Evolutionary conservation across 92 coral and sea anemone species (phyloP).

Genomic region (Epizoanthus stellaris): DNA sequence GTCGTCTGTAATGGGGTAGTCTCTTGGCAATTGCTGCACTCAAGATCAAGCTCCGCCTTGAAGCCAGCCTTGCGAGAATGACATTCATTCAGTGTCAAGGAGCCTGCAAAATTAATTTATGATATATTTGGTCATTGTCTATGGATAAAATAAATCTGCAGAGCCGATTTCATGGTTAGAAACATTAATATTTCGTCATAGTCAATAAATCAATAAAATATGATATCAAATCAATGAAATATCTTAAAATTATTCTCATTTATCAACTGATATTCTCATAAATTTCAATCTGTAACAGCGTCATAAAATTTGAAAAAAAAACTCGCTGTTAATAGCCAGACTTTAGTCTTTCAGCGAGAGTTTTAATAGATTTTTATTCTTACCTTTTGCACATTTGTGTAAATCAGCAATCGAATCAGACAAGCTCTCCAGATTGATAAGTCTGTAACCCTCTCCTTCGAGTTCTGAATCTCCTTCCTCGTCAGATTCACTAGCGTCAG

Average conservation of each 20-base stretch:
- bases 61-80: conserved; percentile 10
- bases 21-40: not conserved
- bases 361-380: not conserved
- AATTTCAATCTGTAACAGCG: conserved; percentile 10
- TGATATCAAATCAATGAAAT: conserved; percentile 19
- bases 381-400: too few relatives aligned
- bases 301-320: too few relatives aligned
- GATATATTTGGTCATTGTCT: conserved; percentile 30
- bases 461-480: too few relatives aligned
- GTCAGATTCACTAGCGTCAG: too few relatives aligned
- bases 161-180: conserved; percentile 26
- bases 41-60: not conserved
- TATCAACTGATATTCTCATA: conserved; percentile 24
- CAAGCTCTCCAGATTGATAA: too few relatives aligned
- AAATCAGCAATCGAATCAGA: too few relatives aligned
- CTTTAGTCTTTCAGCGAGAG: conserved; percentile 38
- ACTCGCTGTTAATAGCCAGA: conserved; percentile 20
- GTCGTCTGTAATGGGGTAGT: not conserved
- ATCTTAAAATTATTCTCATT: conserved; percentile 29
- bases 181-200: conserved; percentile 26
- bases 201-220: conserved; percentile 28
- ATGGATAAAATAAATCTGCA: not conserved
- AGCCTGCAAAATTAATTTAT: not conserved
- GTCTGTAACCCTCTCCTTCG: too few relatives aligned
- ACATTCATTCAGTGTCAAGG: conserved; percentile 7